Base-by-base conservation (phyloP, 2,888 invertebrate species). In the Drosophila atripex region DNA sequence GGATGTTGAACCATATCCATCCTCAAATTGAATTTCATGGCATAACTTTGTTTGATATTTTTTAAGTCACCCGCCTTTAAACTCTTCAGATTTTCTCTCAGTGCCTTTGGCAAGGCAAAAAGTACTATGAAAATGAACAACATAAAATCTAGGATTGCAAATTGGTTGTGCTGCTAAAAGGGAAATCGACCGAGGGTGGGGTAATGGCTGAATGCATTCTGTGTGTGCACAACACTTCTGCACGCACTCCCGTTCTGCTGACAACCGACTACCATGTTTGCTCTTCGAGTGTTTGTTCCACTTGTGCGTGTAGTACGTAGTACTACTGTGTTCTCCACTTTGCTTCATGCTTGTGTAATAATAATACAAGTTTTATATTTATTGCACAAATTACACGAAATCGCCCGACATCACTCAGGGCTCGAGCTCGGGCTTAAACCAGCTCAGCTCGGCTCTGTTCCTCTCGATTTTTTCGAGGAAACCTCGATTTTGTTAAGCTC, bases 361-460 rank as follows among this genome's bases (percentile, higher is more conserved):
- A 63, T 65, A 65, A 53, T 47, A 63, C 64, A 53, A 64, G 39
- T 65, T 65, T 65, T 64, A 65, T 64, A 65, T 65, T 65, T 65
- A 65, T 64, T 65, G n/a, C 47, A 53, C 64, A 21, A 65, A 65
- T 65, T 65, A 65, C 64, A 54, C 47, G 47, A 65, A 54, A 65
- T 65, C 64, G 32, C 46, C 38, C 1, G 38, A 32, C 64, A 64
- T 64, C 64, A 54, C 32, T 60, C 49, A 59, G 43, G 39, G 5
- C 28, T 18, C 16, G 14, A 35, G 32, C 6, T 12, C 8, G 14
- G 18, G 16, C 39, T 41, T 41, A 41, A 41, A 16, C 18, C 14
- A 46, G 35, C 47, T 35, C 39, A 4, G 28, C 66, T 50, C 50
- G 28, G 52, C 41, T 63, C 23, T 46, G 46, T 14, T 18, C 7